Percentiles rank a stretch among this genome's conserved stretches.
Conservation (phyloP, 1,140 invertebrate genomes). For the Dendroctonus valens region DNA sequence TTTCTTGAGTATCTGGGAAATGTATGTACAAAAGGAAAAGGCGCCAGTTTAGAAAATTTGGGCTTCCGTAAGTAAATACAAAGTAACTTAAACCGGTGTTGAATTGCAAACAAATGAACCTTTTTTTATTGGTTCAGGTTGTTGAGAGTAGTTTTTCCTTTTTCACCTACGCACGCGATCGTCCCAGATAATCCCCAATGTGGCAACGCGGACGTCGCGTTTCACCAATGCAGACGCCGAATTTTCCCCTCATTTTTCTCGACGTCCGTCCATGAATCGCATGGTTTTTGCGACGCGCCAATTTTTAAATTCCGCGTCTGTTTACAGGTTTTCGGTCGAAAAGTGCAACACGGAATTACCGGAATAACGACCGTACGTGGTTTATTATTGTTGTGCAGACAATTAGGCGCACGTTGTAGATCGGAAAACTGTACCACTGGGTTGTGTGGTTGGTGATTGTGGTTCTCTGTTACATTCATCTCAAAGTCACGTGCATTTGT, state of each 20-base stretch:
- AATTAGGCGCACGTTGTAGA: too few relatives aligned
- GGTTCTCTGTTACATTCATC: too few relatives aligned
- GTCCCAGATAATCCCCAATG: constrained; percentile 4
- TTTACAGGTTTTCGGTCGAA: constrained; percentile 2
- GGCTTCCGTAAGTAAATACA: too few relatives aligned
- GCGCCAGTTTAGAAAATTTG: too few relatives aligned
- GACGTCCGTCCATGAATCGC: constrained; percentile 13
- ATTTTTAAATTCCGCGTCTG: constrained; percentile 12
- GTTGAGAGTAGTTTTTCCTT: not conserved
- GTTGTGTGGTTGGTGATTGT: too few relatives aligned
- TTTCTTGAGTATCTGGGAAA: too few relatives aligned
- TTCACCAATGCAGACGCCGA: constrained; percentile 16
- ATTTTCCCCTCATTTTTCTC: constrained; percentile 22
- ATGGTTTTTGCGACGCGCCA: constrained; percentile 13
- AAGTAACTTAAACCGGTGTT: too few relatives aligned
- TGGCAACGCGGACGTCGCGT: constrained; percentile 1
- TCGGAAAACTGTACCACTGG: too few relatives aligned
- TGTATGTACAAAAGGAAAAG: too few relatives aligned
- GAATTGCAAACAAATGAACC: too few relatives aligned
- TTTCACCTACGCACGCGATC: not conserved
- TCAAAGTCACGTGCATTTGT: too few relatives aligned
- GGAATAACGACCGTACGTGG: not conserved
- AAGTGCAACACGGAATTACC: not conserved
- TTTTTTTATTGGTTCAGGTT: too few relatives aligned
- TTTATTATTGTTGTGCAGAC: not conserved